These are phyloP conservation scores for Thymallus thymallus DNA, from an alignment of 2,113 vertebrate species.

Conservation along the genomic window DNA sequence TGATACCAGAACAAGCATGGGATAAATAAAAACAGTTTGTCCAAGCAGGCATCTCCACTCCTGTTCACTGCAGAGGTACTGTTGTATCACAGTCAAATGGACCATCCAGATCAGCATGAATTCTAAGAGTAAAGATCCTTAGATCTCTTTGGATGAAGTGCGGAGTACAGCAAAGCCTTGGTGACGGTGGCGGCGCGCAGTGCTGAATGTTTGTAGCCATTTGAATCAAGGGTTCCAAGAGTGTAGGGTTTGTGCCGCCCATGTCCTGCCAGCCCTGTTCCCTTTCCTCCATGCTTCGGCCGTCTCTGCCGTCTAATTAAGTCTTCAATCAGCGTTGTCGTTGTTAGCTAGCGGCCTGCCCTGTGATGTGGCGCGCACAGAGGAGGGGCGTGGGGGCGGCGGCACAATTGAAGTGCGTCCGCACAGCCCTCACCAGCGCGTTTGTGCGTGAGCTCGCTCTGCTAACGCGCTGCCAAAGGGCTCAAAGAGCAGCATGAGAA, in stretches of 20 bases:
- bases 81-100: too few species aligned
- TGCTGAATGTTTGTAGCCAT: slow-evolving; percentile 32
- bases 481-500: slow-evolving; percentile 58
- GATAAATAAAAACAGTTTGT: too few species aligned
- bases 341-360: slow-evolving; percentile 58
- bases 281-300: slow-evolving; percentile 48
- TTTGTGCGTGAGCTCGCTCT: slow-evolving; percentile 61
- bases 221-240: slow-evolving; percentile 47
- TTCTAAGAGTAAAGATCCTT: too few species aligned
- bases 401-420: slow-evolving; percentile 60
- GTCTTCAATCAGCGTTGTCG: slow-evolving; percentile 69
- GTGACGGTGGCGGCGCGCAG: too few species aligned
- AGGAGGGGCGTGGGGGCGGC: background rate
- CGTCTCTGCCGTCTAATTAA: slow-evolving; percentile 70
- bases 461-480: slow-evolving; percentile 56
- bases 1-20: too few species aligned
- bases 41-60: too few species aligned
- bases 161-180: too few species aligned
- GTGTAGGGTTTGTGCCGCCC: slow-evolving; percentile 20
- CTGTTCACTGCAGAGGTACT: too few species aligned
- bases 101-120: too few species aligned
- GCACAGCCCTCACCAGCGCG: slow-evolving; percentile 54
- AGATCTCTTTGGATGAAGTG: too few species aligned
- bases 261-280: slow-evolving; percentile 39
- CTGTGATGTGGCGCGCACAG: slow-evolving; percentile 62